These are phyloP conservation scores for Takifugu flavidus DNA, from an alignment of 2,113 vertebrate species.

Conservation along the genomic window DNA sequence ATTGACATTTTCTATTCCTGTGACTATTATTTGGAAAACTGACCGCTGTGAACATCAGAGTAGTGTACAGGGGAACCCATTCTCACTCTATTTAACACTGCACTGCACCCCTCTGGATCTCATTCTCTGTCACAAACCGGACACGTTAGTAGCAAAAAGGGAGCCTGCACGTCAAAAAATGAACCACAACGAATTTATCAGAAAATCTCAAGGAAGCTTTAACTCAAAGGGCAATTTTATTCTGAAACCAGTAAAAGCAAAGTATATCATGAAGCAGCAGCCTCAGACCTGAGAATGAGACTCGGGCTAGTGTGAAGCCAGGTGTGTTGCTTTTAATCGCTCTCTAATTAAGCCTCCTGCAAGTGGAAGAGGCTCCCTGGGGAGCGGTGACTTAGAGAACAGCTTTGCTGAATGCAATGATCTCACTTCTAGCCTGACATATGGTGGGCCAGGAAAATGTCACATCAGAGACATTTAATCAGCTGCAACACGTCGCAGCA, in stretches of 20 bases:
- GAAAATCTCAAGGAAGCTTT: no score
- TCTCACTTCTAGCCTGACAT: background rate
- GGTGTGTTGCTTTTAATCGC: slow-evolving; percentile 22
- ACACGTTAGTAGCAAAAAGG: no score
- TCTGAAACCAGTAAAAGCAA: slow-evolving; percentile 10
- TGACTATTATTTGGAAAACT: no score
- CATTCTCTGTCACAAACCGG: no score
- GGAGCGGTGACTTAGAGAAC: slow-evolving; percentile 33
- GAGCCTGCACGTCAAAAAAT: no score
- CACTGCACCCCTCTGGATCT: no score
- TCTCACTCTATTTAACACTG: no score
- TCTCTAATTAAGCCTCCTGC: slow-evolving; percentile 42
- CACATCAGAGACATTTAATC: slow-evolving; percentile 16
- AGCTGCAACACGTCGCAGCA: background rate
- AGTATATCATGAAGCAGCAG: background rate
- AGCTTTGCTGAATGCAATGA: slow-evolving; percentile 25
- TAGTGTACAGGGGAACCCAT: no score
- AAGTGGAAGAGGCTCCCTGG: slow-evolving; percentile 23
- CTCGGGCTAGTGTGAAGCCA: slow-evolving; percentile 2
- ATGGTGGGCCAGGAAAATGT: slow-evolving; percentile 9
- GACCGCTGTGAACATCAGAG: no score
- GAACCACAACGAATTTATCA: no score
- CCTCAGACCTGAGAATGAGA: background rate
- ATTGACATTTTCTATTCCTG: no score
- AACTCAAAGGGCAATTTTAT: background rate